Evolutionary conservation across 1,140 invertebrate genomes (phyloP).

Genomic region (Euura saliciscinereae): DNA sequence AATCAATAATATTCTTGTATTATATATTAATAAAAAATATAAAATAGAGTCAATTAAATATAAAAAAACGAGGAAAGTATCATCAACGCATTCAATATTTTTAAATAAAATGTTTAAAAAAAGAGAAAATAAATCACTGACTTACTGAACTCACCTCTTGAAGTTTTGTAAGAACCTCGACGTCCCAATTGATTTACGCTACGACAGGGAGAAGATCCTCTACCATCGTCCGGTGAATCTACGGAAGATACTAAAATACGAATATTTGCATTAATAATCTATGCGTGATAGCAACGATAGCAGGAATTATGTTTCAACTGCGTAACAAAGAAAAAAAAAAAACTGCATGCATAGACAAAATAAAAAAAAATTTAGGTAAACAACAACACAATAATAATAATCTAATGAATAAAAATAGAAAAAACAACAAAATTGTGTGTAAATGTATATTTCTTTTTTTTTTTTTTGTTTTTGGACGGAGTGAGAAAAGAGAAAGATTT

Average conservation of each 20-base stretch:
- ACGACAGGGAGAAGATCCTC: slow-evolving; percentile 74
- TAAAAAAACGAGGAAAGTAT: not conserved
- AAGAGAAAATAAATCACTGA: slow-evolving; percentile 8
- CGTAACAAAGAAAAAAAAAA: slow-evolving; percentile 18
- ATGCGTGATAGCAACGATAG: not conserved
- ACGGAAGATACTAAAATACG: slow-evolving; percentile 63
- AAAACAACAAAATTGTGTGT: not conserved
- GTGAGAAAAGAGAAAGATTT: slow-evolving; percentile 26
- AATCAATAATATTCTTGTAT: not conserved
- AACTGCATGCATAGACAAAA: slow-evolving; percentile 18
- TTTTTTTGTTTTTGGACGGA: not conserved
- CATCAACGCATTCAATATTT: not conserved
- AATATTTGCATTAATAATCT: slow-evolving; percentile 2
- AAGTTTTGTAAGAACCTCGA: slow-evolving; percentile 85
- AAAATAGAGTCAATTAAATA: not conserved
- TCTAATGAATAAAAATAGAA: slow-evolving; percentile 18
- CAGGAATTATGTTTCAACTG: not conserved
- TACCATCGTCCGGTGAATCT: slow-evolving; percentile 83
- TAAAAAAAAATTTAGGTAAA: slow-evolving; percentile 19
- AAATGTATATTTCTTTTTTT: not conserved
- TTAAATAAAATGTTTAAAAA: not conserved
- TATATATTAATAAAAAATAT: no score
- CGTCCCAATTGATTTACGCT: slow-evolving; percentile 73
- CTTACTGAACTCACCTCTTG: slow-evolving; percentile 71
- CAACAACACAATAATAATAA: slow-evolving; percentile 8